phyloP scores from a whole-genome alignment of 2,113 vertebrate genomes.

The Blennius ocellaris region DNA sequence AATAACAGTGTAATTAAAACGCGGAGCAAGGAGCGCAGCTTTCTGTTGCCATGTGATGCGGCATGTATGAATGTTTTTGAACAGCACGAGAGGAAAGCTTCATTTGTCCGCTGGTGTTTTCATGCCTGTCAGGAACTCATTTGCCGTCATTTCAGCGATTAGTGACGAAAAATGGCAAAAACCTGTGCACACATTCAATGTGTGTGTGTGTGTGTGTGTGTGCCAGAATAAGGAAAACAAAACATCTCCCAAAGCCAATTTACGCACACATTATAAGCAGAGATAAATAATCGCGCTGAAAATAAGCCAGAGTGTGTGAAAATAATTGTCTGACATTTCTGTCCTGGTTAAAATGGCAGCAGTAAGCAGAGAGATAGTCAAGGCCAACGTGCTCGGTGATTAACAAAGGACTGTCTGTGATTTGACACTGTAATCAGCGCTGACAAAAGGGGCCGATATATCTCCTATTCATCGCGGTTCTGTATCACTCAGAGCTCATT shows the following conservation, averaged over 20 bases:
- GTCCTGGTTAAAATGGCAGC: conserved; percentile 1
- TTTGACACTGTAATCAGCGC: conserved; percentile 63
- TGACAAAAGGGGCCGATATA: conserved; percentile 51
- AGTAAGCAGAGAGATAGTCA: conserved; percentile 6
- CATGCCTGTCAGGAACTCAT: conserved; percentile 35
- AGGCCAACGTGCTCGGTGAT: conserved; percentile 28
- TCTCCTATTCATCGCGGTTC: conserved; percentile 46
- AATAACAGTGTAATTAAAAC: background rate
- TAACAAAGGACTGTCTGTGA: conserved; percentile 54
- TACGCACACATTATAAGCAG: conserved; percentile 12
- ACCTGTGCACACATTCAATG: background rate
- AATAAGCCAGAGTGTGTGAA: conserved; percentile 38
- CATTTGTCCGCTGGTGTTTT: conserved; percentile 1
- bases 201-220: background rate
- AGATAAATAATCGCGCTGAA: conserved; percentile 23
- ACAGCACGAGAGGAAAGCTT: background rate
- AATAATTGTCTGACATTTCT: conserved; percentile 64
- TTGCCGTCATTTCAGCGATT: conserved; percentile 14
- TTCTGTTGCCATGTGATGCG: background rate
- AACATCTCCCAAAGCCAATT: conserved; percentile 21
- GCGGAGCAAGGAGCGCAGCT: background rate
- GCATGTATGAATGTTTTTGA: background rate
- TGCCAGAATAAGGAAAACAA: background rate
- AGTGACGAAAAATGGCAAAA: background rate
- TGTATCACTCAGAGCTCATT: conserved; percentile 23